Evolutionary conservation across 2,113 vertebrate genomes (phyloP).

Genomic region (Motacilla tschutschensis): DNA sequence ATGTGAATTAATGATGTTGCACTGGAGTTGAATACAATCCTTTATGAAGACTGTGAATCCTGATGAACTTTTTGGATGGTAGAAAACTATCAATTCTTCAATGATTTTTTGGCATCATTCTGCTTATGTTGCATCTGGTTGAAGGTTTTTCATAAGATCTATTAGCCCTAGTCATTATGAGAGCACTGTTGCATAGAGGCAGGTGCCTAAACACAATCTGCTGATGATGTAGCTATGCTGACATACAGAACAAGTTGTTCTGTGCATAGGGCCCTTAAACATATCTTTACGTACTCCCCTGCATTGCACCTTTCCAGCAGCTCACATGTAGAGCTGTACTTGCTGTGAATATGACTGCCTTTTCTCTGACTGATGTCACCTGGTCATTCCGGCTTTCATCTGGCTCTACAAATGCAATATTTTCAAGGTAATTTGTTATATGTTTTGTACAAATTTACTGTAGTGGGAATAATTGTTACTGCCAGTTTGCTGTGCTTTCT

Average conservation of each 20-base stretch:
- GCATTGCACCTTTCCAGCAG: not conserved
- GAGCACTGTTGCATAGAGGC: not conserved
- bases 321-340: not conserved
- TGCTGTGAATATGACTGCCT: not conserved
- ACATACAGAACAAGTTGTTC: not conserved
- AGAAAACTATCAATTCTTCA: not conserved
- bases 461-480: not conserved
- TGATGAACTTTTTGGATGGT: not conserved
- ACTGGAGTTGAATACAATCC: not conserved
- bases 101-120: not conserved
- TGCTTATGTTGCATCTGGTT: not conserved
- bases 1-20: not conserved
- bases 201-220: not conserved
- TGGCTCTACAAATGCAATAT: not conserved
- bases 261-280: accelerated
- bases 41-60: not conserved
- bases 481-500: not conserved
- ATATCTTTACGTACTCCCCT: accelerated
- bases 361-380: not conserved
- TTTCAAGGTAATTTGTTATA: not conserved
- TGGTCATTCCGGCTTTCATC: not conserved
- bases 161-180: not conserved
- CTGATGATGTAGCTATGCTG: not conserved
- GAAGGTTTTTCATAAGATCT: not conserved
- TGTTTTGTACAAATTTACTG: not conserved